Evolutionary conservation across 2,888 invertebrate species (phyloP).

Genomic region (Melangyna quadrimaculata): DNA sequence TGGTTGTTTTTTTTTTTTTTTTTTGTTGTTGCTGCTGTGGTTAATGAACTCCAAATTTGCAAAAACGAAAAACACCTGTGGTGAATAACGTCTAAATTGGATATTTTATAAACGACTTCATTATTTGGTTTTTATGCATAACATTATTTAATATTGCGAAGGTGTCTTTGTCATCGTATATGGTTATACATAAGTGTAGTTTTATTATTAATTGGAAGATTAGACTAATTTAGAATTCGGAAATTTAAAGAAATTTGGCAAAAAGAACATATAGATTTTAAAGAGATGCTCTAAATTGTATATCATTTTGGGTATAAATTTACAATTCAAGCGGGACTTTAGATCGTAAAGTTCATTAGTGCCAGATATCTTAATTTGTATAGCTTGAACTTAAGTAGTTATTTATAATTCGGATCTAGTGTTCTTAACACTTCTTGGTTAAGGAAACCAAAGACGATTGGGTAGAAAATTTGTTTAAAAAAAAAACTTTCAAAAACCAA

Average conservation of each 20-base stretch:
- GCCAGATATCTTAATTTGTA: no score
- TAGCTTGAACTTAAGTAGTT: no score
- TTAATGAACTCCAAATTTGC: neutral
- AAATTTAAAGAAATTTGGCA: neutral
- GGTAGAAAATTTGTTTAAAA: no score
- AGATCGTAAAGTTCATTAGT: no score
- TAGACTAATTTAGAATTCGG: neutral
- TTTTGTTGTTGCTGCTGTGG: neutral
- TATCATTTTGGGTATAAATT: no score
- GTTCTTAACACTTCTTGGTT: no score
- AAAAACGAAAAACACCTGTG: neutral
- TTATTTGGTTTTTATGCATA: neutral
- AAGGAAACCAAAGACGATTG: no score
- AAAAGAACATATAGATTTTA: neutral
- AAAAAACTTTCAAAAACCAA: no score
- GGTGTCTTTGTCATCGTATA: neutral
- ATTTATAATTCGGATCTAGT: no score
- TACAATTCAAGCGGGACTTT: no score
- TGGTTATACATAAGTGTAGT: neutral
- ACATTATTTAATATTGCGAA: no score
- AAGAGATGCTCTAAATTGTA: neutral
- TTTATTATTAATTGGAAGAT: neutral
- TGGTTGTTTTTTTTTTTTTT: no score
- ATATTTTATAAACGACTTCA: neutral
- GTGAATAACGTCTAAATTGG: neutral